A percentile compares a stretch with the other conserved stretches of the same genome.
These are phyloP conservation scores for Vipera ursinii DNA, from an alignment of 2,797 vertebrate species.

Conservation along the genomic window DNA sequence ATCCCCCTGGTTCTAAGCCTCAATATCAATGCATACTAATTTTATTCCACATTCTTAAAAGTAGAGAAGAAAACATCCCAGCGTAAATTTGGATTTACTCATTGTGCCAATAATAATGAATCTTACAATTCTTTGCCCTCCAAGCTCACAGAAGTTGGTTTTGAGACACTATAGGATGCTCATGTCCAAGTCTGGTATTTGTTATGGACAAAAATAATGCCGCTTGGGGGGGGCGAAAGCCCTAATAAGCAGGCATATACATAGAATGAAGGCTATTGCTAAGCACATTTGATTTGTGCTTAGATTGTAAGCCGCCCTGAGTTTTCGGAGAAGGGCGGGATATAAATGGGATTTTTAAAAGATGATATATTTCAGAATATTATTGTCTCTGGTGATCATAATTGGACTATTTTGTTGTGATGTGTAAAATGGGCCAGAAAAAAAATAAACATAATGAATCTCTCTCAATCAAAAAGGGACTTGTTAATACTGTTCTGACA, in stretches of 20 bases:
- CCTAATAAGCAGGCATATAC: too few relatives aligned
- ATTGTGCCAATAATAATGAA: background rate
- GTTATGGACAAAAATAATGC: background rate
- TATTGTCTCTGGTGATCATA: background rate
- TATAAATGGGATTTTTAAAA: background rate
- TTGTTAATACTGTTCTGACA: background rate
- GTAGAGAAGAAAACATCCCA: background rate
- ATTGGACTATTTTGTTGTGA: background rate
- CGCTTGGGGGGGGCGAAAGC: too few relatives aligned
- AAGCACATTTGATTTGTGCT: too few relatives aligned
- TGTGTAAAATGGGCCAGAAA: background rate
- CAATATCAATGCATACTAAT: background rate
- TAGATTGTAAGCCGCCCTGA: too few relatives aligned
- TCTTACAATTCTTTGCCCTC: background rate
- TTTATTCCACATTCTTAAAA: background rate
- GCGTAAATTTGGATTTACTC: background rate
- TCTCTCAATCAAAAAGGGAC: background rate
- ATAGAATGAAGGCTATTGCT: too few relatives aligned
- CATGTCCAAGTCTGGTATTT: background rate
- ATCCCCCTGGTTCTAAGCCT: background rate
- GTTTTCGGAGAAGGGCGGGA: too few relatives aligned
- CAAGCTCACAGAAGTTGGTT: background rate
- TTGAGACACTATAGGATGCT: background rate
- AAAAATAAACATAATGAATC: background rate
- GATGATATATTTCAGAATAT: background rate